Percentiles rank a stretch among this genome's conserved stretches.
Evolutionary conservation across 2,113 vertebrate species (phyloP).

Genomic region (Emydura subglobosa): DNA sequence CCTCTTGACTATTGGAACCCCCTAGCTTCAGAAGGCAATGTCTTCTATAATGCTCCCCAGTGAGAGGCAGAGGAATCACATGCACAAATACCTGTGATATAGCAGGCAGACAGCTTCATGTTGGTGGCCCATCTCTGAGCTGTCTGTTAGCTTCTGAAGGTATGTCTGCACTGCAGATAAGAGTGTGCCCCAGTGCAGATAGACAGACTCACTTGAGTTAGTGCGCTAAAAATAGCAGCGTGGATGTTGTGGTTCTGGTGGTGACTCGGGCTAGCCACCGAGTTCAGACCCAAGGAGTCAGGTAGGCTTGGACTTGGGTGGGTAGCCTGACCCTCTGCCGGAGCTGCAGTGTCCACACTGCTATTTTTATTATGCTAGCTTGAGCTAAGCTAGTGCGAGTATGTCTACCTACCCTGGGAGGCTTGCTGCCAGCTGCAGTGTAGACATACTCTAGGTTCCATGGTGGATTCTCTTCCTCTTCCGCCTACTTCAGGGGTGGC

Average conservation of each 20-base stretch:
- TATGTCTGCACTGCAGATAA: neutral
- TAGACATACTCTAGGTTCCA: neutral
- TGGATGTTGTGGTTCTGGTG: neutral
- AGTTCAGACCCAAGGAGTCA: neutral
- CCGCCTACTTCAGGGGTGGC: neutral
- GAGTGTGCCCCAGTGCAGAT: neutral
- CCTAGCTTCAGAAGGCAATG: neutral
- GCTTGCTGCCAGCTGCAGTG: neutral
- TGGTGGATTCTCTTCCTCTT: neutral
- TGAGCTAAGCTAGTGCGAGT: neutral
- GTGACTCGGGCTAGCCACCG: neutral
- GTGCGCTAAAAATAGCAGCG: neutral
- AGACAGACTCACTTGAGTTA: neutral
- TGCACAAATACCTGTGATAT: neutral
- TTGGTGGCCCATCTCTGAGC: neutral
- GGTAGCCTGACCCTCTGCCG: neutral
- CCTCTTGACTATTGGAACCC: neutral
- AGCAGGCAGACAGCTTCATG: neutral
- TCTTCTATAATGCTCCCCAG: rapidly evolving
- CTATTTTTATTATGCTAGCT: neutral
- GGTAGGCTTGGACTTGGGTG: neutral
- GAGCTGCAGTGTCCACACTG: neutral
- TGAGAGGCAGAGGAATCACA: rapidly evolving
- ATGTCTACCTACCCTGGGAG: neutral
- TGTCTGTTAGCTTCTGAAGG: neutral